A percentile compares a stretch with the other conserved stretches of the same genome.
These are phyloP conservation scores for Micromesistius poutassou DNA, from an alignment of 2,797 vertebrate genomes.

Conservation along the genomic window DNA sequence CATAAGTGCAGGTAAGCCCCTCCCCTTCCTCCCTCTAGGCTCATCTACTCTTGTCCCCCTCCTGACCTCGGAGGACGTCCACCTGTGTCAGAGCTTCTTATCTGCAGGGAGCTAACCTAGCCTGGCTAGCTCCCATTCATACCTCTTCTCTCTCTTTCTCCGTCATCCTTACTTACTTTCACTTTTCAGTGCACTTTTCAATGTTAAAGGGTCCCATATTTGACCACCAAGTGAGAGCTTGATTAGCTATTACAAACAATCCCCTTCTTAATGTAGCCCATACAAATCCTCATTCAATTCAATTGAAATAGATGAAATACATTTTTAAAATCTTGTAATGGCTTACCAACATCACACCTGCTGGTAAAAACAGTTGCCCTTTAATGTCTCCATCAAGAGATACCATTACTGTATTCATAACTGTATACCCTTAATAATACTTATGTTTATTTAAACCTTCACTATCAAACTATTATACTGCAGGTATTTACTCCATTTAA, in stretches of 20 bases:
- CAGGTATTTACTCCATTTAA: no score
- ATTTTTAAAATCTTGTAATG: background rate
- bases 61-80: background rate
- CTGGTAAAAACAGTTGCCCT: background rate
- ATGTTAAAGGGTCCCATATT: background rate
- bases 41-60: background rate
- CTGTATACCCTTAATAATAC: no score
- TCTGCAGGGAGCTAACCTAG: background rate
- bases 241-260: background rate
- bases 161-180: background rate
- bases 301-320: no score
- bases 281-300: background rate
- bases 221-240: background rate
- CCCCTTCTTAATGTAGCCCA: background rate
- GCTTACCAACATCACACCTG: background rate
- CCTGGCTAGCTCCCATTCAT: background rate
- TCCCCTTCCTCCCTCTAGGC: constrained; percentile 17
- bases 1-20: constrained; percentile 83
- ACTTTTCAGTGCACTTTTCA: background rate
- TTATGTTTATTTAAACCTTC: no score
- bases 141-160: background rate
- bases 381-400: background rate
- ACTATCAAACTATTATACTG: no score
- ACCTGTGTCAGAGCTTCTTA: background rate
- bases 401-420: background rate